Evolutionary conservation across 2,888 invertebrate species (phyloP), one percentile per base, ranked within the genome.

Genomic region (Parelbella ahira): DNA sequence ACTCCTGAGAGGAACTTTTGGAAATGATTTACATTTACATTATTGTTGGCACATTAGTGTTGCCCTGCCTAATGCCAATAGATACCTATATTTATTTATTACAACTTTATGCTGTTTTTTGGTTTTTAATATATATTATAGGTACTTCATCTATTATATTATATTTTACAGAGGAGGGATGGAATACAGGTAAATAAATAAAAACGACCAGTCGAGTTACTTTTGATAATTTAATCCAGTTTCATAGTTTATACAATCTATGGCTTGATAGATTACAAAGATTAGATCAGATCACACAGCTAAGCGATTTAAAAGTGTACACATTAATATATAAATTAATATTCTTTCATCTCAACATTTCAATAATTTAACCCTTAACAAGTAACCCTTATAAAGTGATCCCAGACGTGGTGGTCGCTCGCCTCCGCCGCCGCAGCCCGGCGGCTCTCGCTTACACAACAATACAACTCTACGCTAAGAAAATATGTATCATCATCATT

Each of bases 221-320:
- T 79, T 82, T 83, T 70, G 75, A 76, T 77, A 61, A 69, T 87
- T 84, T 86, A 86, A 83, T 84, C 76, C 68, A 68, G 60, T 77
- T 81, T 83, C 70, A 78, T 81, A 79, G 75, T 84, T 83, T 79
- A 67, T 70, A 84, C 80, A 86, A 73, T 86, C 80, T 86, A 87
- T 79, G 68, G 73, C 70, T 79, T 77, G 70, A 82, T 71, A 81
- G 73, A 80, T 41, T 76, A 76, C 70, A 77, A 69, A 70, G 64
- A 73, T 79, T 73, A 80, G 70, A 76, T 86, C 86, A 84, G 86
- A 87, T 87, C 86, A 86, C 86, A 86, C 86, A 74, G 74, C 72
- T 83, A 86, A 84, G 82, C 81, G 74, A 64, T 76, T 77, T 68
- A 63, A 73, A 75, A 70, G 74, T 82, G 64, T 82, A 82, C 75